Percentiles rank a stretch among this genome's conserved stretches.
Evolutionary conservation across 2,888 invertebrate species (phyloP).

Genomic region (Mythimna vitellina): DNA sequence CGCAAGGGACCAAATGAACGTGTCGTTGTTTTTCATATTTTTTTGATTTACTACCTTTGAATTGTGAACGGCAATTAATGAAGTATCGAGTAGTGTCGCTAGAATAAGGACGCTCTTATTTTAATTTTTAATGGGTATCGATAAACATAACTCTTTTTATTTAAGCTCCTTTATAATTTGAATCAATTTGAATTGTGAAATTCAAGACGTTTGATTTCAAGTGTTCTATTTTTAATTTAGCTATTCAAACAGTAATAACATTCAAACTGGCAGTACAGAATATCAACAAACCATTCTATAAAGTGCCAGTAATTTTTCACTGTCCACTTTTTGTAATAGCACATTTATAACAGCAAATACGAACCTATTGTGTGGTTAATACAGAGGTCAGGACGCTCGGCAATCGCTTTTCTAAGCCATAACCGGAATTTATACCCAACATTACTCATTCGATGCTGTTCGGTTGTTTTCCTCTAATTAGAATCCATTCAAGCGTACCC

Average conservation of each 20-base stretch:
- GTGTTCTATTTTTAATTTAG: conserved; percentile 6
- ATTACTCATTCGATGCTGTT: conserved; percentile 85
- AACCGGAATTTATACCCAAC: conserved; percentile 88
- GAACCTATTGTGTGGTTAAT: conserved; percentile 77
- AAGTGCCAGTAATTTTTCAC: conserved; percentile 78
- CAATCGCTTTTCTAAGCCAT: conserved; percentile 83
- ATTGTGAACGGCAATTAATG: conserved; percentile 84
- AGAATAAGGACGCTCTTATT: conserved; percentile 69
- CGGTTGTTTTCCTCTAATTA: conserved; percentile 90
- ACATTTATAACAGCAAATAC: conserved; percentile 85
- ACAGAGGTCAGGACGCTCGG: conserved; percentile 74
- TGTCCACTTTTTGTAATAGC: conserved; percentile 81
- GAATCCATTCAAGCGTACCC: conserved; percentile 89
- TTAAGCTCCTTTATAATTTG: conserved; percentile 67
- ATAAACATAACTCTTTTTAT: conserved; percentile 72
- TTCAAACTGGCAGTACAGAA: conserved; percentile 46
- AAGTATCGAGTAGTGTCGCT: conserved; percentile 83
- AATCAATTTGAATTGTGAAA: conserved; percentile 42
- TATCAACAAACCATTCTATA: conserved; percentile 68
- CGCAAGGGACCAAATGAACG: conserved; percentile 83
- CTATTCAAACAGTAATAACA: conserved; percentile 40
- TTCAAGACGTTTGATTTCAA: neutral
- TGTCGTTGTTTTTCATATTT: conserved; percentile 79
- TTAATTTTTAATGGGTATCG: conserved; percentile 62
- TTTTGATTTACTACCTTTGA: conserved; percentile 86